These are phyloP conservation scores for Heliconius himera DNA, from an alignment of 1,140 invertebrate genomes.

Conservation along the genomic window DNA sequence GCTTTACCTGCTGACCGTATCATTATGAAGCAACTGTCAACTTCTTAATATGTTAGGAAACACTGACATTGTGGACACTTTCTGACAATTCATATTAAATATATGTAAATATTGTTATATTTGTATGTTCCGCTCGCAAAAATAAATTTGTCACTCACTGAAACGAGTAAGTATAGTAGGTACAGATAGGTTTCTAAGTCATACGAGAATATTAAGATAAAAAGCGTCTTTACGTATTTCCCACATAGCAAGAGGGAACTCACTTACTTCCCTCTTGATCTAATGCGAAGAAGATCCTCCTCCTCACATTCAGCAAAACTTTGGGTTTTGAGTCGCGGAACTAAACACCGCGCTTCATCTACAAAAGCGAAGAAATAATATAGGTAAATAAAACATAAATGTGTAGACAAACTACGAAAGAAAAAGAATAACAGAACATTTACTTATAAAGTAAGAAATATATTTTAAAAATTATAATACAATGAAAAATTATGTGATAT, in stretches of 20 bases:
- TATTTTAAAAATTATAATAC: background rate
- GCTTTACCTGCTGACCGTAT: slow-evolving; percentile 24
- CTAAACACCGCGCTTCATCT: too few species aligned
- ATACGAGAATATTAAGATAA: background rate
- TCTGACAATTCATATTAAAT: slow-evolving; percentile 7
- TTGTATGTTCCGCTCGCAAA: background rate
- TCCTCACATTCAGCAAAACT: too few species aligned
- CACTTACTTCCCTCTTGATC: too few species aligned
- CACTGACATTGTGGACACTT: background rate
- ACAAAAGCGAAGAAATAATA: background rate
- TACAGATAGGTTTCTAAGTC: too few species aligned
- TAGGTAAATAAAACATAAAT: background rate
- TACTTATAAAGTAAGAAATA: background rate
- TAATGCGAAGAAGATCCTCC: too few species aligned
- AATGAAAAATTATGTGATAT: background rate
- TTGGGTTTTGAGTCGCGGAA: too few species aligned
- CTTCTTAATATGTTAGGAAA: slow-evolving; percentile 6
- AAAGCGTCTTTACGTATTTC: background rate
- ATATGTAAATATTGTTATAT: background rate
- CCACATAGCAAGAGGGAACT: background rate
- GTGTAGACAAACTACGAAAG: too few species aligned
- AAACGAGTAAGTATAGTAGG: too few species aligned
- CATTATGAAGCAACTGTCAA: slow-evolving; percentile 7
- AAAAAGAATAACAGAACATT: background rate
- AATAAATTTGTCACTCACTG: too few species aligned